These are phyloP conservation scores for Etia nguti DNA, from an alignment of 2,113 vertebrate species.

Conservation along the genomic window DNA sequence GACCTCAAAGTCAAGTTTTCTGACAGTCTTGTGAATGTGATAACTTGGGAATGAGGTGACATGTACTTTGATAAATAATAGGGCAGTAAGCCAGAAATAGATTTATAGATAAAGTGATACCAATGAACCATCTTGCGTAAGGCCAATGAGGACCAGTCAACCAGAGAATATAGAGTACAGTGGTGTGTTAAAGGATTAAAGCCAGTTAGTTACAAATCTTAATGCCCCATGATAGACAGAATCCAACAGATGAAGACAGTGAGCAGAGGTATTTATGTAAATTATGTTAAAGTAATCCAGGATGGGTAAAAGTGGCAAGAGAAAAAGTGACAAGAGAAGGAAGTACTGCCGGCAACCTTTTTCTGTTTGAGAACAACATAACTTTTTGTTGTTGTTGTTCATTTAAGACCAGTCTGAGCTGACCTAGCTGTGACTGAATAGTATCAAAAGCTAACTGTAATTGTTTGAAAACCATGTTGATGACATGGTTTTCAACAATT, in stretches of 20 bases:
- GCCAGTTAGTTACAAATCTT: not conserved
- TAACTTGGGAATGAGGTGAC: not conserved
- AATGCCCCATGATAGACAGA: not conserved
- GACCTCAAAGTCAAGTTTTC: not conserved
- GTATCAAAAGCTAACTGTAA: too few species aligned
- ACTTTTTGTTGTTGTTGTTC: too few species aligned
- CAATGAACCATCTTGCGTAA: not conserved
- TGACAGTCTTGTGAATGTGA: not conserved
- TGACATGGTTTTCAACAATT: too few species aligned
- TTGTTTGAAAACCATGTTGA: too few species aligned
- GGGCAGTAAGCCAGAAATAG: not conserved
- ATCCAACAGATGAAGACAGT: not conserved
- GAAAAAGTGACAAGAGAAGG: too few species aligned
- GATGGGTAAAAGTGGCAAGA: rapidly evolving
- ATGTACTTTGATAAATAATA: not conserved
- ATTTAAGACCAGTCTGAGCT: too few species aligned
- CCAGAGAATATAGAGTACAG: not conserved
- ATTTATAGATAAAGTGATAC: not conserved
- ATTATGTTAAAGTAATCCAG: not conserved
- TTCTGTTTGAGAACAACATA: too few species aligned
- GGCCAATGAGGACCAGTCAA: not conserved
- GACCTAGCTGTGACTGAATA: too few species aligned
- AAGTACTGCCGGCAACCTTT: too few species aligned
- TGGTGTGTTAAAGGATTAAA: not conserved
- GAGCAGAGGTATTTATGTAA: not conserved